Percentiles rank a stretch among this genome's conserved stretches.
These are phyloP conservation scores for Conus canariensis DNA, from an alignment of 2,888 invertebrate species.

Conservation along the genomic window DNA sequence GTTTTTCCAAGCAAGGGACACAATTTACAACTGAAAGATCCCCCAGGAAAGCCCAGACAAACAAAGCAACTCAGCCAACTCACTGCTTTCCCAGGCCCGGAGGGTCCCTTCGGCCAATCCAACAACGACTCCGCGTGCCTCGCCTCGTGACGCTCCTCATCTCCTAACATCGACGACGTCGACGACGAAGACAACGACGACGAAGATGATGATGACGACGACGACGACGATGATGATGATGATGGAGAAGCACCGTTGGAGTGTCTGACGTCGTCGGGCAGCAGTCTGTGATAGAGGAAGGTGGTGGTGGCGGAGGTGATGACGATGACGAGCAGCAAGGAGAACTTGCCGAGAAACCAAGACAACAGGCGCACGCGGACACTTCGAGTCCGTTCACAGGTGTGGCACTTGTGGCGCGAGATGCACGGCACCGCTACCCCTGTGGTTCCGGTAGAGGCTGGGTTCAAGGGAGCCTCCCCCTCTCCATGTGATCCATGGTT, in stretches of 20 bases:
- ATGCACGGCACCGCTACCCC: conserved; percentile 8
- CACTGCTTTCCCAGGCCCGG: not conserved
- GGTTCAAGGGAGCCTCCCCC: conserved; percentile 2
- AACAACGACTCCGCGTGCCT: not conserved
- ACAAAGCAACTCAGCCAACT: too few relatives aligned
- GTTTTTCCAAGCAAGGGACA: too few relatives aligned
- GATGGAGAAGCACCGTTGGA: not conserved
- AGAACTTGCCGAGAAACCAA: conserved; percentile 41
- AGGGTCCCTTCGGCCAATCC: not conserved
- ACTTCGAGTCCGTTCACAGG: conserved; percentile 41
- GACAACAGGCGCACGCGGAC: conserved; percentile 34
- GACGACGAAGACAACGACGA: conserved; percentile 3
- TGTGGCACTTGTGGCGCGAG: conserved; percentile 34
- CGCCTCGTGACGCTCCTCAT: not conserved
- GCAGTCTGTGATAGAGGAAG: conserved; percentile 37
- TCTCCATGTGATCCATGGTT: conserved; percentile 1
- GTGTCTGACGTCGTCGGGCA: conserved; percentile 36
- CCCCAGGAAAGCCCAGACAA: too few relatives aligned
- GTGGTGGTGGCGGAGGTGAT: conserved; percentile 39
- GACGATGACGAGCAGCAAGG: conserved; percentile 34
- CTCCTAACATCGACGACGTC: not conserved
- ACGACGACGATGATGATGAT: not conserved
- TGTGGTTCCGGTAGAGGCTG: not conserved
- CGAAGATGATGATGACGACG: not conserved
- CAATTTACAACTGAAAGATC: too few relatives aligned